Evolutionary conservation across 2,113 vertebrate species (phyloP).

Genomic region (Salvelinus alpinus): DNA sequence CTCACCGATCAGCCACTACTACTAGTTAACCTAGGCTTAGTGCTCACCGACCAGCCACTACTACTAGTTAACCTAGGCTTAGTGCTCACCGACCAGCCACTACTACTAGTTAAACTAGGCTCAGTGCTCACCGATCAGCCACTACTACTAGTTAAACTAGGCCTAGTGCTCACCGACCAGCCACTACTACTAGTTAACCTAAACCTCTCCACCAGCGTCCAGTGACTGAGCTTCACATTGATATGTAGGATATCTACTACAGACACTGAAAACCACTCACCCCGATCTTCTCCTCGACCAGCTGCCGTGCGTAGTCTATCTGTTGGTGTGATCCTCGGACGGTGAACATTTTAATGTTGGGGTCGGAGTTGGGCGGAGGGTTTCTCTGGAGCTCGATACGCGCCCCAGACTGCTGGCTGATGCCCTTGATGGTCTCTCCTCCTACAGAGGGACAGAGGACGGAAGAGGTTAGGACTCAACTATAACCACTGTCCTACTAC

Average conservation of each 20-base stretch:
- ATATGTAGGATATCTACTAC: constrained; percentile 36
- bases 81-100: no score
- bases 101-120: no score
- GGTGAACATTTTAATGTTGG: constrained; percentile 85
- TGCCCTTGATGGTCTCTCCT: constrained; percentile 86
- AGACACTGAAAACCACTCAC: constrained; percentile 69
- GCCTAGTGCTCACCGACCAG: neutral
- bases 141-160: no score
- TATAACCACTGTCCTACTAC: no score
- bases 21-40: no score
- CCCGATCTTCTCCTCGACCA: constrained; percentile 98
- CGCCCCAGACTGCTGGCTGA: constrained; percentile 86
- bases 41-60: no score
- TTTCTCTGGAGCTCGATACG: constrained; percentile 86
- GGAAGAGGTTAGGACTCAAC: no score
- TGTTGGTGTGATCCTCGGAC: constrained; percentile 18
- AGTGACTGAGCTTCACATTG: neutral
- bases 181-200: neutral
- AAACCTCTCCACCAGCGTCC: neutral
- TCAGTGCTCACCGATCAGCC: no score
- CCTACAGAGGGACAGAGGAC: constrained; percentile 52
- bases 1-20: no score
- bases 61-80: no score
- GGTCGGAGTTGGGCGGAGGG: constrained; percentile 83
- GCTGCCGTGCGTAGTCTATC: constrained; percentile 85